Conservation (phyloP, 2,113 vertebrate genomes). For the Ochotona curzoniae region DNA sequence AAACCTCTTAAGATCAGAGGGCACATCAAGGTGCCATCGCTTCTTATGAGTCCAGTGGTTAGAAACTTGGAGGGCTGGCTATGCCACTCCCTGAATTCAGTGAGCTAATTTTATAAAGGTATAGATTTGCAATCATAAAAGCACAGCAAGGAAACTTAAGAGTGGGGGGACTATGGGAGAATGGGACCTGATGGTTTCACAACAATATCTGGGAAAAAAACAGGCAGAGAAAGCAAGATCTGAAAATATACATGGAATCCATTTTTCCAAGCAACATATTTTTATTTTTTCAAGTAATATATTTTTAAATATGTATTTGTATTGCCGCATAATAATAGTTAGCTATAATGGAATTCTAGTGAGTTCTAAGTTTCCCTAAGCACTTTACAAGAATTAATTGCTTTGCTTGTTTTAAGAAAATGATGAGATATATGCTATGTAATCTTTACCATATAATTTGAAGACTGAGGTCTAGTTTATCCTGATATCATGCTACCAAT, state of each 20-base stretch:
- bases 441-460: neutral
- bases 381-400: neutral
- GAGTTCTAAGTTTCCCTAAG: neutral
- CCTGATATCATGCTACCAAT: neutral
- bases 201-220: slow-evolving; percentile 3
- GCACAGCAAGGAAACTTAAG: no score
- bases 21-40: no score
- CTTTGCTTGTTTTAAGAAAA: slow-evolving; percentile 25
- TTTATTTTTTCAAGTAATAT: no score
- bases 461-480: neutral
- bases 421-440: neutral
- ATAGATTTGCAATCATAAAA: no score
- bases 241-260: neutral
- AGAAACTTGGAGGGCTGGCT: no score
- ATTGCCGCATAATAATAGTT: neutral
- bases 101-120: no score
- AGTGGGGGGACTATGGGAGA: no score
- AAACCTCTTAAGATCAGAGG: no score
- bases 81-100: no score
- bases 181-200: neutral
- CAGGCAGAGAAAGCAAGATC: neutral
- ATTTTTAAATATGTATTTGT: neutral
- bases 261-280: slow-evolving; percentile 18
- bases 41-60: no score
- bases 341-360: slow-evolving; percentile 3